These are phyloP conservation scores for Nothoprocta perdicaria DNA, from an alignment of 2,113 vertebrate species.

Conservation along the genomic window DNA sequence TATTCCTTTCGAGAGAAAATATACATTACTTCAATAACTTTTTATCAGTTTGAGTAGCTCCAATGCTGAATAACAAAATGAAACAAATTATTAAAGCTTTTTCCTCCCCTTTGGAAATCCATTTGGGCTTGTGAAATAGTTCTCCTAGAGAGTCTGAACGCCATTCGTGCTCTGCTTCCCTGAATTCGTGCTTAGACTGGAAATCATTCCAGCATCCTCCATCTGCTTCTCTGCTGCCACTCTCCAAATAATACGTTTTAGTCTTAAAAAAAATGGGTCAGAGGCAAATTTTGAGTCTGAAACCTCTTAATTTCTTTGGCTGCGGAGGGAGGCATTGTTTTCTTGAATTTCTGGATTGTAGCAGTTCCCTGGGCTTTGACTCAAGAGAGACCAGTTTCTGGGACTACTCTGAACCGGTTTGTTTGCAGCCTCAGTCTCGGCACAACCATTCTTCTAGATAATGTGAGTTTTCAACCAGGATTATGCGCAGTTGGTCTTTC, in stretches of 20 bases:
- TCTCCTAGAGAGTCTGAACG: slow-evolving; percentile 28
- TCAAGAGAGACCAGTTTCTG: slow-evolving; percentile 5
- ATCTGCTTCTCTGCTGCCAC: not conserved
- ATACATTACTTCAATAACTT: not conserved
- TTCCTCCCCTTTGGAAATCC: not conserved
- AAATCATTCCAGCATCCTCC: not conserved
- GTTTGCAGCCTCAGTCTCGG: not conserved
- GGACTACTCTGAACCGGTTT: slow-evolving; percentile 34
- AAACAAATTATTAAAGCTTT: not conserved
- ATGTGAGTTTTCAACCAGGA: not conserved
- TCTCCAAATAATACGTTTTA: not conserved
- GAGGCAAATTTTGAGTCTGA: slow-evolving; percentile 3
- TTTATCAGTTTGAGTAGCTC: not conserved
- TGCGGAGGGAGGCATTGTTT: slow-evolving; percentile 48
- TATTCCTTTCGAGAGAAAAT: not conserved
- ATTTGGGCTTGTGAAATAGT: slow-evolving; percentile 37
- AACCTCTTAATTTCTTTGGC: slow-evolving; percentile 50
- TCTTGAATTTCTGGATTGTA: slow-evolving; percentile 7
- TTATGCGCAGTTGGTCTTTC: not conserved
- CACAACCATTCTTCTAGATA: not conserved
- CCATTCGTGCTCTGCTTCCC: not conserved
- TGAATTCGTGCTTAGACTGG: slow-evolving; percentile 36
- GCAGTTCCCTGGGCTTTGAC: not conserved
- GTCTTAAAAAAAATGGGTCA: not conserved
- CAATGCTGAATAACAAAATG: not conserved